Base-by-base conservation (phyloP, 2,888 invertebrate genomes). In the Cheilosia grossa region DNA sequence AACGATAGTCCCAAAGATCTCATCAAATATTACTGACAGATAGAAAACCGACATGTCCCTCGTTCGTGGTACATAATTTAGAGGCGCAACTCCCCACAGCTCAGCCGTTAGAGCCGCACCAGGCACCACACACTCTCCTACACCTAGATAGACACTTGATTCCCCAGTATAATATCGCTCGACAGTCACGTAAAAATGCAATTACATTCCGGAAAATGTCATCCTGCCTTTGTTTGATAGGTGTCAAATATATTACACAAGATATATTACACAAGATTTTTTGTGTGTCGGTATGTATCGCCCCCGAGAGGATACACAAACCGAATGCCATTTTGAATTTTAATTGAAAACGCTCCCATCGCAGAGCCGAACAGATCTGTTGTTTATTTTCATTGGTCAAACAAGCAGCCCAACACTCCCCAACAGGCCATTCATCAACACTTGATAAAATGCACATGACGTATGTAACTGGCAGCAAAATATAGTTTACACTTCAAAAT, bases 121-220 rank as follows among this genome's bases (percentile, higher is more conserved):
- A 17, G 6, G 27, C 27, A 56, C 59, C 54, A 37, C 42, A 24
- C 7, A 7, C 27, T 27, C 27, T 27, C 27, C 5, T 6, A 27
- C 27, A 27, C 4, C 27, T 27, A 27, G 5, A 4, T 27, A 27
- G 51, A 56, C 61, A 69, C 77, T 69, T 69, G 69, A 69, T 75
- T 47, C 49, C 44, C 56, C 19, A 19, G 47, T 21, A 37, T 2
- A 30, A 64, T 19, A 64, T 64, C 58, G 24, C 64, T 79, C 67
- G 51, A 44, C 64, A 72, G 91, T 91, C 91, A 91, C 91, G 91
- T 91, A 91, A 89, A 88, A 89, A 87, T 80, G 73, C 87, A 82
- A 87, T 89, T 89, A 72, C 64, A 58, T 66, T 21, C 70, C 59
- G 72, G 66, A 79, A 64, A 72, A 72, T 72, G 51, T 64, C 79